These are phyloP conservation scores for Megalops atlanticus DNA, from an alignment of 2,113 vertebrate genomes.

Conservation along the genomic window DNA sequence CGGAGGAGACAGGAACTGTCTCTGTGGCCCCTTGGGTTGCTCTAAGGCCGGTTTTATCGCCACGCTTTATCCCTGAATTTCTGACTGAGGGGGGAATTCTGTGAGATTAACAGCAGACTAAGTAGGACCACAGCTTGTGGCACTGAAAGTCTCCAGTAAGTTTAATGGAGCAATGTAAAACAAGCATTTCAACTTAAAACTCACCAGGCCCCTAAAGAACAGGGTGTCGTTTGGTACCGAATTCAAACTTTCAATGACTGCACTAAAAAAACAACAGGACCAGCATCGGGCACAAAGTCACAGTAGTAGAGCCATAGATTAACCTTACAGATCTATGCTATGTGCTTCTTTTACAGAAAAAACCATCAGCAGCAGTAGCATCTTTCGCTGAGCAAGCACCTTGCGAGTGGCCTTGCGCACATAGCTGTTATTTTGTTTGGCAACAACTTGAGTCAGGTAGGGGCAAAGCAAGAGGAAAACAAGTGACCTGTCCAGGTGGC, in stretches of 20 bases:
- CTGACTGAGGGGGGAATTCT: not conserved
- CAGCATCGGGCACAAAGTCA: not conserved
- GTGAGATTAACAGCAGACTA: not conserved
- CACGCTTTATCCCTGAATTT: not conserved
- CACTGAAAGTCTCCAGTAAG: not conserved
- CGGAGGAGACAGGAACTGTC: not conserved
- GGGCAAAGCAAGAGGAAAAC: constrained; percentile 9
- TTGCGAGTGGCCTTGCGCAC: not conserved
- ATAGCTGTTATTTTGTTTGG: constrained; percentile 5
- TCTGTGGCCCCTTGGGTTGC: not conserved
- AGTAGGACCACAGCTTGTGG: not conserved
- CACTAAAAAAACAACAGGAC: not conserved
- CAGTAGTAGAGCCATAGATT: not conserved
- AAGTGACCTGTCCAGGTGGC: not conserved
- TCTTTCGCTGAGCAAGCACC: not conserved
- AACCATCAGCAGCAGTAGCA: not conserved
- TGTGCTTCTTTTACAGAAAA: not conserved
- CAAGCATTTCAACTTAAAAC: not conserved
- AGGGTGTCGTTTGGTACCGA: not conserved
- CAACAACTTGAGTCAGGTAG: constrained; percentile 1
- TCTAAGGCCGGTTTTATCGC: not conserved
- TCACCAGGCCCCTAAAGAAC: not conserved
- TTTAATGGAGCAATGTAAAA: not conserved
- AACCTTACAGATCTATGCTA: too few species aligned
- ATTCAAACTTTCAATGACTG: not conserved